Base-by-base conservation (phyloP, 2,888 invertebrate species). In the Tiphia femorata region DNA sequence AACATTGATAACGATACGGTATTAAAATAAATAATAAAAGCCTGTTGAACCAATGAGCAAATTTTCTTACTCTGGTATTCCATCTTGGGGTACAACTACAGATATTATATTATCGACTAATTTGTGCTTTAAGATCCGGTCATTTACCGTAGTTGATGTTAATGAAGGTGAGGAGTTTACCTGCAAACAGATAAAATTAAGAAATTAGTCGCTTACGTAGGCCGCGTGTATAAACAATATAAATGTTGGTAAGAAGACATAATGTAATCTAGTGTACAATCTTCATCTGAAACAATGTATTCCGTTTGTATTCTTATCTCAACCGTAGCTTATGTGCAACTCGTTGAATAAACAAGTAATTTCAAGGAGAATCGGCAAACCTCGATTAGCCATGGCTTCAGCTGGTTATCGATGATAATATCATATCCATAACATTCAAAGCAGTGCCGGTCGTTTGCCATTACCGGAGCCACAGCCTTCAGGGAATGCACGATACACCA, bases 371-470 rank as follows among this genome's bases (percentile, higher is more conserved):
- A n/a, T n/a, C n/a, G n/a, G n/a, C n/a, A n/a, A 47, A 80, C 81
- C 74, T 83, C 83, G 17, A 83, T 81, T 1, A 83, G 62, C 83
- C 83, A 97, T 0, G 97, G 97, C 80, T 97, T 97, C 23, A 97
- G 84, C 75, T 92, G 91, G 78, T 96, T 93, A 81, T 97, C 97
- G 70, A 97, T 96, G 70, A 97, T 97, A 47, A 97, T 96, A 78
- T 97, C 97, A 80, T 95, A 97, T 33, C 97, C 97, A 78, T 97
- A 98, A 76, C 96, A 96, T 84, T 96, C 96, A 78, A 94, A 95
- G 77, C 95, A 95, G 81, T 95, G 95, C 47, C 95, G 86, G 84
- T 97, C 97, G 71, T 94, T 96, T 0, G 95, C 93, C 89, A 97
- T 96, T 10, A 96, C 93, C 0, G 95, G 94, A 4, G 95, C 91